Evolutionary conservation across 2,888 invertebrate genomes (phyloP), one percentile per base, ranked within the genome.

Genomic region (Stenchaetothrips biformis): DNA sequence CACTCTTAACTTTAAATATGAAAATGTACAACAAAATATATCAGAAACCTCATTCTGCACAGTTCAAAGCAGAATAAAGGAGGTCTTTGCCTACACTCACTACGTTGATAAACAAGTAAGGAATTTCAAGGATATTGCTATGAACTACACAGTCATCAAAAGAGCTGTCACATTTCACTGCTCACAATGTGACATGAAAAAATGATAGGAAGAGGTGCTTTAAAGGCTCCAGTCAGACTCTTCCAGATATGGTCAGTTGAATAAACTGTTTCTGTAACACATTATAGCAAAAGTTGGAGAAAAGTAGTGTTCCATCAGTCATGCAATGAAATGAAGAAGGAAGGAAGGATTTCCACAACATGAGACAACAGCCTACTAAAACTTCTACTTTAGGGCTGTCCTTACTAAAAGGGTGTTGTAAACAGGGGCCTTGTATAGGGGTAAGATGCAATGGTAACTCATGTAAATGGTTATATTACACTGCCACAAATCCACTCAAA

Each of bases 21-120:
- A 59, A 59, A 59, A 18, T 18, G 59, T 59, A 59, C 59, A 59
- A 59, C 59, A 59, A 59, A 59, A 59, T 59, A 59, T 59, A 59
- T 59, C 13, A 59, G 59, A 59, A 18, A 59, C 16, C 16, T 18
- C 13, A 59, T 18, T 59, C 18, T 59, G 16, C 59, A 59, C 6
- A 13, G 18, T 9, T 59, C 16, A 18, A 59, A 59, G 59, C 59
- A 59, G 18, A 59, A 59, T 59, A 13, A 59, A 59, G 59, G 18
- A 59, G 13, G 18, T 16, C 18, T 16, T 6, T 59, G 59, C 16
- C 18, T 9, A 59, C 59, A 59, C 16, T 59, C 13, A 2, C 37
- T 37, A 59, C 59, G 16, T 16, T 18, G 16, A 59, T 13, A 59
- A 18, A 13, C 59, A 59, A 13, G 16, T 59, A 16, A 59, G 2